Base-by-base conservation (phyloP, 2,797 vertebrate species). In the Tarsius wallacei region DNA sequence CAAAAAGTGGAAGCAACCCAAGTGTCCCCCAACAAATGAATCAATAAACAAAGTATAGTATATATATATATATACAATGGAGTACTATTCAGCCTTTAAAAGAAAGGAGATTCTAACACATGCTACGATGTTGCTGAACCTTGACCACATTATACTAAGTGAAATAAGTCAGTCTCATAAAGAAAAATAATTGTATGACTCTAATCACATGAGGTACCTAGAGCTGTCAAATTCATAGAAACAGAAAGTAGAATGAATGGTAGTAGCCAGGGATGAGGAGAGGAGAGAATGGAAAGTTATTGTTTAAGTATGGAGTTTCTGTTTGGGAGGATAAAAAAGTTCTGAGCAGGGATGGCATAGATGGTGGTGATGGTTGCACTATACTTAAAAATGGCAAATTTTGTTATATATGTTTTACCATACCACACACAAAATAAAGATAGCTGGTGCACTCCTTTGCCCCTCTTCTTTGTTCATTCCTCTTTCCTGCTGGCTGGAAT, bases 241-340 rank as follows among this genome's bases (percentile, higher is more conserved):
- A n/a, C 53, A 91, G 78, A 97, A 63, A 80, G 63, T 21, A 89
- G 78, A 73, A 59, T 55, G 14, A 73, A 59, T 55, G 14, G 77
- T 90, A 55, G 22, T 57, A 82, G 14, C 33, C 59, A 33, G 66
- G 22, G 8, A 33, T 10, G n/a, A 15, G 53, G 36, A 70, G 33
- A 71, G 2, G 55, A 12, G 33, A 47, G 12, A 33, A 49, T 10
- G 31, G 57, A 33, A 33, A 73, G 51, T 68, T 68, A 73, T 53
- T 88, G 1, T 61, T 71, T 49, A 61, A 66, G 28, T 7, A 22
- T 36, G 31, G 17, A 63, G 47, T 86, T 86, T 90, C 82, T 61
- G 21, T 90, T 55, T 80, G 53, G 33, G 14, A 80, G 24, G 28
- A 94, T 22, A 16, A 74, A 74, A 84, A 88, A 64, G 19, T 80